Percentiles rank a stretch among this genome's conserved stretches.
phyloP scores from a whole-genome alignment of 2,797 vertebrate genomes.

The Ctenopoma kingsleyae region DNA sequence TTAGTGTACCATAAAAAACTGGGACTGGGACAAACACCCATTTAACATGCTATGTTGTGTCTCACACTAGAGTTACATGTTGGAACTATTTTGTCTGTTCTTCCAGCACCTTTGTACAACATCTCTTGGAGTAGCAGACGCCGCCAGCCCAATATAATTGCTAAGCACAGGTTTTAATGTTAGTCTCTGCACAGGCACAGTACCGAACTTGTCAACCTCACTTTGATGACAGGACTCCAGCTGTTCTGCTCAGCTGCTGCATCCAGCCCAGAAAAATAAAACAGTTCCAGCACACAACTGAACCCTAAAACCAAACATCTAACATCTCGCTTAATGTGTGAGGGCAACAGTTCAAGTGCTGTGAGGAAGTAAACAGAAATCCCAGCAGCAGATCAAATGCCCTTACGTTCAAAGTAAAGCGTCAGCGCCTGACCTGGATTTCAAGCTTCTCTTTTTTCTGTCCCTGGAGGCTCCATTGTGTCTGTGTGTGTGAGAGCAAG shows the following conservation, averaged over 20 bases:
- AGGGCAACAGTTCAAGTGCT: constrained; percentile 1
- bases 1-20: not conserved
- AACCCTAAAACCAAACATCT: constrained; percentile 2
- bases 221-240: not conserved
- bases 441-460: constrained; percentile 46
- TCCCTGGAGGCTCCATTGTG: constrained; percentile 45
- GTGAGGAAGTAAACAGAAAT: constrained; percentile 33
- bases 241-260: not conserved
- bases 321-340: not conserved
- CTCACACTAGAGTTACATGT: not conserved
- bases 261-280: not conserved
- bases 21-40: not conserved
- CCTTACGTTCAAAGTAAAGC: constrained; percentile 45
- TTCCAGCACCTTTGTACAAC: not conserved
- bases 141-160: not conserved
- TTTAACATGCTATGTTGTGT: not conserved
- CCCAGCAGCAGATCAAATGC: constrained; percentile 58
- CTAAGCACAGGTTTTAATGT: not conserved
- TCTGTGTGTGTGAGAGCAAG: constrained; percentile 4
- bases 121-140: not conserved
- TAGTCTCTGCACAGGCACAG: not conserved
- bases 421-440: constrained; percentile 56
- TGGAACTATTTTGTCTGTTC: not conserved
- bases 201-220: not conserved
- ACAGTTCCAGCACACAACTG: not conserved